Conservation (phyloP, 53 echinoderm and acorn worm species). For the Holothuria scabra region DNA sequence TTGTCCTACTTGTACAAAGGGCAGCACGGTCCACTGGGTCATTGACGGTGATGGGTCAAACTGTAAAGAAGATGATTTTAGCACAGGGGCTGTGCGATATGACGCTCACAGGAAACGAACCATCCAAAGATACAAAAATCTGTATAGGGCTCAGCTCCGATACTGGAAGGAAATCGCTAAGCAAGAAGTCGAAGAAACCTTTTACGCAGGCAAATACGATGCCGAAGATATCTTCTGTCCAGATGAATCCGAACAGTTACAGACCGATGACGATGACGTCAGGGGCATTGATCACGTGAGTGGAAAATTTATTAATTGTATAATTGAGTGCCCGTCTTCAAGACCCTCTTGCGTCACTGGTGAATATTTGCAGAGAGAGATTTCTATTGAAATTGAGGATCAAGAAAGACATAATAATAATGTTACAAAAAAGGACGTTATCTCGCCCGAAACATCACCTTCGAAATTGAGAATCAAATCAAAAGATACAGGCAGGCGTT, state of each 20-base stretch:
- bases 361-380: neutral
- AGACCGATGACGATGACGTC: neutral
- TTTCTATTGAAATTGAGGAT: neutral
- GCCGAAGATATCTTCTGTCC: no score
- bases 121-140: neutral
- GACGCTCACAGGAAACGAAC: neutral
- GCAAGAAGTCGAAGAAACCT: neutral
- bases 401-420: neutral
- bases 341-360: neutral
- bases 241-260: neutral
- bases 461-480: no score
- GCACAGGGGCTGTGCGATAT: neutral
- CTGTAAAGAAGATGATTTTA: neutral
- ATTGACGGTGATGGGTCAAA: slow-evolving; percentile 1
- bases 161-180: slow-evolving; percentile 19
- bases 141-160: neutral
- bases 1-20: slow-evolving; percentile 20
- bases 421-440: no score
- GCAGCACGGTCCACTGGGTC: slow-evolving; percentile 4
- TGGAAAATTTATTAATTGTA: slow-evolving; percentile 17
- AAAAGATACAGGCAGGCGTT: no score
- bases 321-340: neutral
- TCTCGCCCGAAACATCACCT: no score
- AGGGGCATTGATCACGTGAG: slow-evolving; percentile 22
- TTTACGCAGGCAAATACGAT: neutral